Conservation (phyloP, 1,140 invertebrate genomes). For the Solen grandis region DNA sequence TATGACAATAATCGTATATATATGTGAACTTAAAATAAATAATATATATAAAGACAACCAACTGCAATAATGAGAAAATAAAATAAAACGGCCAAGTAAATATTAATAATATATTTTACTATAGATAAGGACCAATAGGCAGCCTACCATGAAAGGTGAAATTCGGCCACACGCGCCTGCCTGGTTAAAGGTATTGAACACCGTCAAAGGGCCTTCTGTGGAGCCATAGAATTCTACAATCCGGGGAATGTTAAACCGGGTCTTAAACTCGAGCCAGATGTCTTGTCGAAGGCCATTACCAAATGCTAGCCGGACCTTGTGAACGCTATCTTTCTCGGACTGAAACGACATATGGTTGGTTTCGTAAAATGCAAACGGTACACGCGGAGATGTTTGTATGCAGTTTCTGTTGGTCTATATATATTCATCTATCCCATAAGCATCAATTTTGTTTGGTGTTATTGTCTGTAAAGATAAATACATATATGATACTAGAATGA, state of each 20-base stretch:
- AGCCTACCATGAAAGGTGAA: conserved; percentile 68
- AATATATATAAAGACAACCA: neutral
- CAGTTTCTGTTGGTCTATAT: too few relatives aligned
- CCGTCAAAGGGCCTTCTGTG: conserved; percentile 61
- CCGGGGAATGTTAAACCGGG: conserved; percentile 62
- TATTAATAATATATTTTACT: neutral
- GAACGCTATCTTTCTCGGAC: conserved; percentile 56
- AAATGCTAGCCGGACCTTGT: conserved; percentile 60
- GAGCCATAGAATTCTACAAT: conserved; percentile 70
- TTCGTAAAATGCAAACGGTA: too few relatives aligned
- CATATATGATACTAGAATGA: too few relatives aligned
- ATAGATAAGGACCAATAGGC: neutral
- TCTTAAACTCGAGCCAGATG: conserved; percentile 67
- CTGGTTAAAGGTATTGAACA: conserved; percentile 60
- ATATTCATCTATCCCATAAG: too few relatives aligned
- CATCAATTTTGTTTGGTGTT: too few relatives aligned
- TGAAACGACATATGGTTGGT: too few relatives aligned
- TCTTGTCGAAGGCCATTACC: conserved; percentile 71
- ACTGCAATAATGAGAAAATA: neutral
- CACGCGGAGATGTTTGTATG: too few relatives aligned
- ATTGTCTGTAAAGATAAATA: too few relatives aligned
- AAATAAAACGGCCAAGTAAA: neutral
- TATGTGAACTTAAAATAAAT: too few relatives aligned
- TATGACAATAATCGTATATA: too few relatives aligned
- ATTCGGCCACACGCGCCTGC: conserved; percentile 62